These are phyloP conservation scores for Pseudococcus longispinus DNA, from an alignment of 2,888 invertebrate genomes.

Conservation along the genomic window DNA sequence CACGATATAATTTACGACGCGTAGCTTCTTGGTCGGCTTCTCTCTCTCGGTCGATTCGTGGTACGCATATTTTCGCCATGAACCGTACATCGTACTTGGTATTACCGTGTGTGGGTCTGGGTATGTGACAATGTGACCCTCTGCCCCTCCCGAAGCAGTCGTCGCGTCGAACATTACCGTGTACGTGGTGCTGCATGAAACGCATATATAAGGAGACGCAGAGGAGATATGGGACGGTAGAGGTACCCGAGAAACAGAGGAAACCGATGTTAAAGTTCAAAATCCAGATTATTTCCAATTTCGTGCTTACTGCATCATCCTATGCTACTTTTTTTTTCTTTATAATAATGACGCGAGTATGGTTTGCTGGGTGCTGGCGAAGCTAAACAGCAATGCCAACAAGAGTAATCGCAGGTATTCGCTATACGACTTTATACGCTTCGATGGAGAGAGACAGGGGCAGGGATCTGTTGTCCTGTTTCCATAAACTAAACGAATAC, in stretches of 20 bases:
- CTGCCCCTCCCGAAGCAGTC: too few relatives aligned
- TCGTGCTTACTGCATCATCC: neutral
- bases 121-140: neutral
- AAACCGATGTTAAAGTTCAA: slow-evolving; percentile 45
- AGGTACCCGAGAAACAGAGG: neutral
- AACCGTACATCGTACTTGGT: neutral
- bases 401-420: neutral
- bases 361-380: neutral
- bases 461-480: neutral
- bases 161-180: neutral
- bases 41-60: neutral
- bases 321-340: neutral
- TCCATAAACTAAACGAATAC: slow-evolving; percentile 1
- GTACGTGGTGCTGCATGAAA: neutral
- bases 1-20: slow-evolving; percentile 43
- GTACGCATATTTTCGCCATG: neutral
- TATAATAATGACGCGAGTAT: neutral
- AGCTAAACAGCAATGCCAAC: neutral
- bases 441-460: neutral
- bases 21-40: neutral
- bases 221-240: too few relatives aligned
- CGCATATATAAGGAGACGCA: too few relatives aligned
- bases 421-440: neutral
- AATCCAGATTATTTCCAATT: slow-evolving; percentile 53
- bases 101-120: neutral